Evolutionary conservation across 2,113 vertebrate genomes (phyloP).

Genomic region (Oryctolagus cuniculus): DNA sequence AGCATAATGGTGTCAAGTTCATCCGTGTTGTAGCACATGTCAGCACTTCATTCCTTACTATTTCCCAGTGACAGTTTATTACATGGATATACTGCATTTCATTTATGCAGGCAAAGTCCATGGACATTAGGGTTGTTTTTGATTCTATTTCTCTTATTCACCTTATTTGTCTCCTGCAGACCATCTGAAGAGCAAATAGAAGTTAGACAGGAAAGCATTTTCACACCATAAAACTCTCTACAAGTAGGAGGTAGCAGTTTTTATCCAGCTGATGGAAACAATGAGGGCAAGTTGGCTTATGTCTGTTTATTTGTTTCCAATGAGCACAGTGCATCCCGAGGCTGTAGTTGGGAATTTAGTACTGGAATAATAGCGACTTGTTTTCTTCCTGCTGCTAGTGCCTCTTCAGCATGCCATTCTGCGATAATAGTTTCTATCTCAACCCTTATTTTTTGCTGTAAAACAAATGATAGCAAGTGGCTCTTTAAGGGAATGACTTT

Average conservation of each 20-base stretch:
- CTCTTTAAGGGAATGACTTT: constrained; percentile 87
- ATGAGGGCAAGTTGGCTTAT: background rate
- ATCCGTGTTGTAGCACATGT: background rate
- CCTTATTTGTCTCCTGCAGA: background rate
- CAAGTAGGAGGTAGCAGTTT: background rate
- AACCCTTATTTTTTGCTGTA: constrained; percentile 86
- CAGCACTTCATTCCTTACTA: background rate
- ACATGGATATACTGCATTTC: background rate
- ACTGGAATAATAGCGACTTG: constrained; percentile 72
- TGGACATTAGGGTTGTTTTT: background rate
- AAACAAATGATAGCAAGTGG: constrained; percentile 87
- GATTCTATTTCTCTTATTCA: background rate
- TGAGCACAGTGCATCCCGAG: background rate
- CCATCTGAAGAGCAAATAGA: background rate
- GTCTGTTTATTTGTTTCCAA: constrained; percentile 74
- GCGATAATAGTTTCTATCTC: constrained; percentile 85
- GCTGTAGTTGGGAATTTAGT: constrained; percentile 75
- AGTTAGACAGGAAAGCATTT: constrained; percentile 1
- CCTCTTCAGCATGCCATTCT: constrained; percentile 72
- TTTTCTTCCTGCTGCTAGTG: constrained; percentile 73
- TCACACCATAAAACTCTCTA: background rate
- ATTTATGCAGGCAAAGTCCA: background rate
- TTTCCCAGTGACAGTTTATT: background rate
- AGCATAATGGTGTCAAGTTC: background rate
- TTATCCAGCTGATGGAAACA: constrained; percentile 40